phyloP scores from a whole-genome alignment of 2,113 vertebrate genomes.

The Xiphorhynchus elegans region DNA sequence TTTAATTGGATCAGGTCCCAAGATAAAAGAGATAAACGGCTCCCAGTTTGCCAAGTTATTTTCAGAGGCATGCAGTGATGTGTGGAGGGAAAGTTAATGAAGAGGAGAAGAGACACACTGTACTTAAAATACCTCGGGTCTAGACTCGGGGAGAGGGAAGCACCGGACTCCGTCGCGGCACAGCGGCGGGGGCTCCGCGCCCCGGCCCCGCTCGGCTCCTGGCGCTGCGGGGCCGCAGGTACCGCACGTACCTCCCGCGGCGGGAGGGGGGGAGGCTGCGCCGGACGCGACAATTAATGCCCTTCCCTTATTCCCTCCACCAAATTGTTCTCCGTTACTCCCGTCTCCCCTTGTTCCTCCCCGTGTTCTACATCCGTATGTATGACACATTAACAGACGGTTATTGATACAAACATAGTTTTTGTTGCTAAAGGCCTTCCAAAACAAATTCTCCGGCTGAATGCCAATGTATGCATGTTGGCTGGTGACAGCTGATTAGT shows the following conservation, averaged over 20 bases:
- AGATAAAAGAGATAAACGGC: conserved; percentile 92
- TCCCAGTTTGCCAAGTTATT: conserved; percentile 89
- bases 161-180: neutral
- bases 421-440: conserved; percentile 69
- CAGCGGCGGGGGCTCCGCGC: neutral
- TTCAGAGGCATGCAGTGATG: conserved; percentile 82
- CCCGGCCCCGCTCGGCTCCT: neutral
- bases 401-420: conserved; percentile 72
- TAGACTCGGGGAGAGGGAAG: conserved; percentile 32
- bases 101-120: conserved; percentile 63
- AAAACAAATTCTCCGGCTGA: conserved; percentile 74
- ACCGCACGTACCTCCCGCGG: neutral
- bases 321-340: neutral
- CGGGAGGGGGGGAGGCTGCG: neutral
- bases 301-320: neutral
- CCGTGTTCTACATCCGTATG: conserved; percentile 57
- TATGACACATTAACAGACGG: conserved; percentile 64
- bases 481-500: conserved; percentile 77
- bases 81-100: conserved; percentile 80
- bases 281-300: neutral
- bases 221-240: neutral
- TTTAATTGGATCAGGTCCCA: conserved; percentile 97
- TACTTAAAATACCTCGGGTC: conserved; percentile 72
- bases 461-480: conserved; percentile 82
- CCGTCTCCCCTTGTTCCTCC: conserved; percentile 35